phyloP scores from a whole-genome alignment of 2,113 vertebrate species.

The Mesocricetus auratus region DNA sequence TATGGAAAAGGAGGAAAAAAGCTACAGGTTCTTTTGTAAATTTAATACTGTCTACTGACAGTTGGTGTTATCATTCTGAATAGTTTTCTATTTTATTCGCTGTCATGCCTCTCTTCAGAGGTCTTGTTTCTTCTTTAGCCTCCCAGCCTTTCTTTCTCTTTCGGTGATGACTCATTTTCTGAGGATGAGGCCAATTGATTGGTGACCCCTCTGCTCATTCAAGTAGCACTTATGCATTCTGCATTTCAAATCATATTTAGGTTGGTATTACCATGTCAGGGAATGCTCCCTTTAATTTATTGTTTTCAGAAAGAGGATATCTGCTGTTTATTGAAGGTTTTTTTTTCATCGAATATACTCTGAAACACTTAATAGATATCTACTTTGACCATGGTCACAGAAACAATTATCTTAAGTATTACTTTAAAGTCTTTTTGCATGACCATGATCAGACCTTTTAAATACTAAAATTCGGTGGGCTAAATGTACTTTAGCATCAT shows the following conservation, averaged over 20 bases:
- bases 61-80: neutral
- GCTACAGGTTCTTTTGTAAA: neutral
- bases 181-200: neutral
- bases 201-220: neutral
- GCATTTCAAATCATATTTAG: conserved; percentile 27
- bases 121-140: neutral
- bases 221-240: neutral
- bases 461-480: neutral
- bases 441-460: neutral
- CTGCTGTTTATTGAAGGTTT: neutral
- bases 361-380: neutral
- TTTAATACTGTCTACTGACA: neutral
- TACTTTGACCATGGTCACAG: neutral
- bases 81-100: neutral
- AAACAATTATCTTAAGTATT: neutral
- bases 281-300: conserved; percentile 13
- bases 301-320: conserved; percentile 21
- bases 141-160: neutral
- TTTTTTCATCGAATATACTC: neutral
- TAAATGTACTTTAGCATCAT: conserved; percentile 10
- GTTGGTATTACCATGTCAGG: neutral
- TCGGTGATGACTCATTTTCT: neutral
- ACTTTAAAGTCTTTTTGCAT: conserved; percentile 14
- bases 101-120: neutral
- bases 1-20: neutral